A percentile compares a stretch with the other conserved stretches of the same genome.
Evolutionary conservation across 1,140 invertebrate genomes (phyloP).

Genomic region (Sinella curviseta): DNA sequence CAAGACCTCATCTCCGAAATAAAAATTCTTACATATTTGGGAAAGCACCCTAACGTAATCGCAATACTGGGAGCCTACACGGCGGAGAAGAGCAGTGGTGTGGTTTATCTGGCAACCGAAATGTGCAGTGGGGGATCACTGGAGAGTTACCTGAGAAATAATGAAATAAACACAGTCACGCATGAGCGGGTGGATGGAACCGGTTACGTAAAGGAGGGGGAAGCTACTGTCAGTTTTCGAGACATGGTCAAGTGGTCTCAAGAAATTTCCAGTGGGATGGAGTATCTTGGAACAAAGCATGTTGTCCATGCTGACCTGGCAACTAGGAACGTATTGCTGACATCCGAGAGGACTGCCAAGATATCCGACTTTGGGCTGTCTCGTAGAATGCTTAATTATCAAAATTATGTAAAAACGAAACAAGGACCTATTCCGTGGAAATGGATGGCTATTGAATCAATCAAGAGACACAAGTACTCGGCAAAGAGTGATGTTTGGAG

Average conservation of each 20-base stretch:
- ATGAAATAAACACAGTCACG: no score
- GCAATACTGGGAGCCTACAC: background rate
- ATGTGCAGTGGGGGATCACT: background rate
- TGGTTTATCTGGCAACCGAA: background rate
- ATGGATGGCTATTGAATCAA: slow-evolving; percentile 58
- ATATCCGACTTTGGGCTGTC: slow-evolving; percentile 45
- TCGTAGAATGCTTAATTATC: slow-evolving; percentile 50
- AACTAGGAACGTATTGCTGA: slow-evolving; percentile 40
- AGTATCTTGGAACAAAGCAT: slow-evolving; percentile 54
- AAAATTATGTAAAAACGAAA: slow-evolving; percentile 53
- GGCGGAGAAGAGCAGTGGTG: background rate
- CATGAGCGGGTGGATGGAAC: no score
- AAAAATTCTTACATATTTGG: background rate
- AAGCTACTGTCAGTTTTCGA: background rate
- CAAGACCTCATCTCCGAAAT: background rate
- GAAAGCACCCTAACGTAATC: background rate
- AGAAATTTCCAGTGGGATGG: slow-evolving; percentile 52
- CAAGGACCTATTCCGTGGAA: slow-evolving; percentile 42
- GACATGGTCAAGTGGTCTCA: slow-evolving; percentile 20
- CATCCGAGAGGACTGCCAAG: slow-evolving; percentile 19
- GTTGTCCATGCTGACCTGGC: slow-evolving; percentile 45
- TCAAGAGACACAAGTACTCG: slow-evolving; percentile 53
- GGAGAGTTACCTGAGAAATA: background rate
- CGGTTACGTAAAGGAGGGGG: background rate
- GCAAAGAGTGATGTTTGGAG: slow-evolving; percentile 57